Base-by-base conservation (phyloP, 2,797 vertebrate genomes). In the Natrix natrix region DNA sequence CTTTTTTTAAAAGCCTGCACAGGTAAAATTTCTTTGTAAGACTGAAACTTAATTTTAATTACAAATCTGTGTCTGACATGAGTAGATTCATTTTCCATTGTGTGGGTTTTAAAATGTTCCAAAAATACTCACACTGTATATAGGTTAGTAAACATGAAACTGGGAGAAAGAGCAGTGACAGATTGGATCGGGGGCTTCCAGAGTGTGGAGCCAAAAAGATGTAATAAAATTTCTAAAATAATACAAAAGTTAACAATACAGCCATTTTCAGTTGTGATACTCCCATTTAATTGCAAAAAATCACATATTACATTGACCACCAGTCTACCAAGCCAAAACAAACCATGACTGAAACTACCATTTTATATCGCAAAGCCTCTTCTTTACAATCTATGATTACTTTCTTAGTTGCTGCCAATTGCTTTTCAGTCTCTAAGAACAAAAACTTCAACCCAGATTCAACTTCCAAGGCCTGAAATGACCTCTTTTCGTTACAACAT, bases 41-140 rank as follows among this genome's bases (percentile, higher is more conserved):
- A 97, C n/a, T 94, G 95, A 97, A 97, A 97, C 92, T 88, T 55
- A 88, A 92, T 93, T 91, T n/a, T 89, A 91, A 37, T 91, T 86
- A 87, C 48, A 95, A 89, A 89, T 89, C 74, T 94, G 61, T 90
- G 43, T 90, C 86, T 92, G 92, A 93, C 93, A 57, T 59, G 92
- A 91, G 93, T 94, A 94, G 66, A 96, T 95, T 95, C 78, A 88
- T 86, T 83, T 94, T 93, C 92, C 88, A 63, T 28, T 91, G 4
- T 93, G 92, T 89, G 93, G 94, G 69, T 96, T 63, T 95, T 5
- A 92, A 96, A 96, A 95, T 66, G 93, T 96, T 95, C 94, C 93
- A 52, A 16, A 0, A 43, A 86, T 86, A 93, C 55, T 96, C 83
- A n/a, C 63, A 90, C 86, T 24, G 43, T 93, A 86, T 94, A 87